phyloP scores from a whole-genome alignment of 2,113 vertebrate species.

The Terrapene triunguis region DNA sequence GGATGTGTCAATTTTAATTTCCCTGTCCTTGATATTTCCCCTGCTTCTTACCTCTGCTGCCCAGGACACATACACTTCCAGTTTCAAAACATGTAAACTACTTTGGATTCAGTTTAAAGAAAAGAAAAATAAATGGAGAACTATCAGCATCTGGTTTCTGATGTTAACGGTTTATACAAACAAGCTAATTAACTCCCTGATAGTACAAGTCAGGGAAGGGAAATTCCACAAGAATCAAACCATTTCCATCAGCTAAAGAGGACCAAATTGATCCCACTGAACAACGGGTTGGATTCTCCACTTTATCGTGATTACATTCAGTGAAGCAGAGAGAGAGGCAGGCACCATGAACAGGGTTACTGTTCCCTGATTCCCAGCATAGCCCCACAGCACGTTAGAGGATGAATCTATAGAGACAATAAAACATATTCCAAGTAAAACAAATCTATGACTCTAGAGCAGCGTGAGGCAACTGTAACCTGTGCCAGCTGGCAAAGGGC shows the following conservation, averaged over 20 bases:
- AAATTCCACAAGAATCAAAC: background rate
- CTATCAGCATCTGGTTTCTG: background rate
- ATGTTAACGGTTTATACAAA: background rate
- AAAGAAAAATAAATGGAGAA: background rate
- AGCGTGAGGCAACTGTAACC: background rate
- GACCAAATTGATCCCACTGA: rapidly evolving
- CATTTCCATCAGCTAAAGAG: background rate
- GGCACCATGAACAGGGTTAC: background rate
- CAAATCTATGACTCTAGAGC: background rate
- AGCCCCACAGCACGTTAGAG: background rate
- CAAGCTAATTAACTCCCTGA: background rate
- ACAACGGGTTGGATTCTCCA: rapidly evolving
- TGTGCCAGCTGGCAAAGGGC: background rate
- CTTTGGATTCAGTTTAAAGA: background rate
- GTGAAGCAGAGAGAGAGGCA: background rate
- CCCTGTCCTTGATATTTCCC: background rate
- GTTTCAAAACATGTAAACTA: background rate
- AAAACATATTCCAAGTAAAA: background rate
- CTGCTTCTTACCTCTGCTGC: background rate
- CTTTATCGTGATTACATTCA: background rate
- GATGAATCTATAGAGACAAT: background rate
- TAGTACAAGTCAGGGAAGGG: background rate
- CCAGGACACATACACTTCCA: background rate
- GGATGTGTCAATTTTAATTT: background rate
- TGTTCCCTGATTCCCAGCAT: background rate